These are phyloP conservation scores for Pristionchus pacificus DNA, from an alignment of 1,140 invertebrate genomes.

Conservation along the genomic window DNA sequence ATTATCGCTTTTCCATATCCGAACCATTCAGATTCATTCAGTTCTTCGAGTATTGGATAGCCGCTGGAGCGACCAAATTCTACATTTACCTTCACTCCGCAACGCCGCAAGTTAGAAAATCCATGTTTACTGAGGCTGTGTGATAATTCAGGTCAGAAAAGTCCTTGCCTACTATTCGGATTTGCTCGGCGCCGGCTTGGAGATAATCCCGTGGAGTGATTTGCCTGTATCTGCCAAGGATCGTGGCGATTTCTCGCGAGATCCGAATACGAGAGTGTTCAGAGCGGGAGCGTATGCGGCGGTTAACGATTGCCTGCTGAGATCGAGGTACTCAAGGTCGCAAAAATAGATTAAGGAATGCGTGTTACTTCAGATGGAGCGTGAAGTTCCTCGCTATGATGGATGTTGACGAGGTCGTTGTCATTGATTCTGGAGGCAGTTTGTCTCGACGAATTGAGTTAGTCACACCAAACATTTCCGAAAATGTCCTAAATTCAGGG, in stretches of 20 bases:
- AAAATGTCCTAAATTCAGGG: neutral
- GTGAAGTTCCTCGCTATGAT: constrained; percentile 16
- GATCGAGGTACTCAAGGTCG: neutral
- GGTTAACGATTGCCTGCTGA: constrained; percentile 2
- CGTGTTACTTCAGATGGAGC: neutral
- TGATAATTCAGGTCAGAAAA: neutral
- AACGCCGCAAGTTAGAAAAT: neutral
- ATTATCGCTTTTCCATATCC: neutral
- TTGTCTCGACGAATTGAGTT: too few relatives aligned
- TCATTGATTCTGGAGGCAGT: neutral
- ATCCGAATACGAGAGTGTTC: constrained; percentile 16
- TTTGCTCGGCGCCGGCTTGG: neutral
- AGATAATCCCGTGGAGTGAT: constrained; percentile 5
- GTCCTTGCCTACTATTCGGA: neutral
- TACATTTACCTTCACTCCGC: constrained; percentile 6
- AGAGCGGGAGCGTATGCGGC: constrained; percentile 2
- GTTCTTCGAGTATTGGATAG: constrained; percentile 13
- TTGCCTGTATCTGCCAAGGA: constrained; percentile 4
- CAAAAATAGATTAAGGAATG: neutral
- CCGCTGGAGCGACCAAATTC: constrained; percentile 13
- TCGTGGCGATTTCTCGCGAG: neutral
- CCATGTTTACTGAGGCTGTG: neutral
- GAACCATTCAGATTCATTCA: constrained; percentile 3
- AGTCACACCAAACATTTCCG: too few relatives aligned
- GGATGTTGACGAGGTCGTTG: constrained; percentile 14